Evolutionary conservation across 1,140 invertebrate species (phyloP), one percentile per base, ranked within the genome.

Genomic region (Plodia interpunctella): DNA sequence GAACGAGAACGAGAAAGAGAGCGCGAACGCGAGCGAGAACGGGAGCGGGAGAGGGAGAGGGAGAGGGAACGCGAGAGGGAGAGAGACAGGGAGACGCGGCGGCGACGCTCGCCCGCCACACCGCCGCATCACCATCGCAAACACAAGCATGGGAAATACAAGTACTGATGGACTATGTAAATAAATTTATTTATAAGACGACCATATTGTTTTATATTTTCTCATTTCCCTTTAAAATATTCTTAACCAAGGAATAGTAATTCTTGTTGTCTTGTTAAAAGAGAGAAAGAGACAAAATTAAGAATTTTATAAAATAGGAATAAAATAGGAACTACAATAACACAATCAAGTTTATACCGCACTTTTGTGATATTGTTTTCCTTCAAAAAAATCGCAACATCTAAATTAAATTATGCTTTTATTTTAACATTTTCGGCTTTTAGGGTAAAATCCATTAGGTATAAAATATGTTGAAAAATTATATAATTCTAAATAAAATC

Each of bases 101-200:
- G 83, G 11, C 9, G 19, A 5, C 79, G 82, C 2, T 81, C 78
- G 49, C 79, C 85, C 13, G 72, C 77, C 72, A 83, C 85, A 66
- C 80, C 85, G 6, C 83, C 82, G 11, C 80, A 86, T 67, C 76
- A 78, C 21, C 76, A 82, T 62, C 65, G 80, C 25, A 86, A 88
- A 50, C 83, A 86, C 62, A 62, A 88, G 53, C 85, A 88, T 61
- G 63, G 75, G 21, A 88, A 88, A 62, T 82, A 88, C 54, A 88
- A 88, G 62, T 88, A 88, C 66, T 87, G 66, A 80, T 13, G n/a
- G 13, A 15, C 10, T 10, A 53, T 53, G 51, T 53, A 53, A 53
- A 53, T 53, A 53, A 53, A 53, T 25, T 11, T 2, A 10, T 44
- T 44, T 44, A 44, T 15, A 44, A 44, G 38, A 44, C 2, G 35